phyloP scores from a whole-genome alignment of 1,140 invertebrate genomes.

The Anagrus nilaparvatae region DNA sequence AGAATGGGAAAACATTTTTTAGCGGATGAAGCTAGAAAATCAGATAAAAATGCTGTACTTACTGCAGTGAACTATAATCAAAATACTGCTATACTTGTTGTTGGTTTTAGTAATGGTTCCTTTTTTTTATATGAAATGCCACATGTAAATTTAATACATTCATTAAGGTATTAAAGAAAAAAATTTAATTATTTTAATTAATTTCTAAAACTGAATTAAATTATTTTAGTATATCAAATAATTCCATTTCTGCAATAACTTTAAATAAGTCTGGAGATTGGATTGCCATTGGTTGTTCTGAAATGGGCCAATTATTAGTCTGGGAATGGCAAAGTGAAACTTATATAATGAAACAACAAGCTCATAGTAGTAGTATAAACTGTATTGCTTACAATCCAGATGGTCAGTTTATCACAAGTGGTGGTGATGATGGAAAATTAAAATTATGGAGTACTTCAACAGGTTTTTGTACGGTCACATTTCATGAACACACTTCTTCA shows the following conservation, averaged over 20 bases:
- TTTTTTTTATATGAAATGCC: slow-evolving; percentile 92
- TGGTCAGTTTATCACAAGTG: slow-evolving; percentile 82
- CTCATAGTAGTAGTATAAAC: slow-evolving; percentile 82
- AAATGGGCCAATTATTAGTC: slow-evolving; percentile 82
- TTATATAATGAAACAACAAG: slow-evolving; percentile 96
- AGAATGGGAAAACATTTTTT: slow-evolving; percentile 62
- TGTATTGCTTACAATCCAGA: slow-evolving; percentile 85
- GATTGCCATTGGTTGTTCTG: slow-evolving; percentile 81
- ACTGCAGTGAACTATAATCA: slow-evolving; percentile 74
- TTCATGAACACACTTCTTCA: slow-evolving; percentile 76
- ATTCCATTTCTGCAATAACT: slow-evolving; percentile 66
- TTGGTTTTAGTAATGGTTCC: slow-evolving; percentile 66
- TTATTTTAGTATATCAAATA: slow-evolving; percentile 59
- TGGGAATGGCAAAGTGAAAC: slow-evolving; percentile 99
- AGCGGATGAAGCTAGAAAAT: slow-evolving; percentile 54
- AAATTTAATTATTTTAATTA: slow-evolving; percentile 10
- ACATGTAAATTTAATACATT: slow-evolving; percentile 85
- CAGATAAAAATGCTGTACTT: slow-evolving; percentile 49
- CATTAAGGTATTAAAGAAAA: slow-evolving; percentile 57
- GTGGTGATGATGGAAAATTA: slow-evolving; percentile 91
- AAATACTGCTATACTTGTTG: slow-evolving; percentile 58
- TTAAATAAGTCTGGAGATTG: slow-evolving; percentile 87
- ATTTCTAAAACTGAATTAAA: slow-evolving; percentile 3
- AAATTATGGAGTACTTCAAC: slow-evolving; percentile 88
- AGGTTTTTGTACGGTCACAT: slow-evolving; percentile 93